Conservation (phyloP, 2,797 vertebrate genomes). For the Champsocephalus gunnari region DNA sequence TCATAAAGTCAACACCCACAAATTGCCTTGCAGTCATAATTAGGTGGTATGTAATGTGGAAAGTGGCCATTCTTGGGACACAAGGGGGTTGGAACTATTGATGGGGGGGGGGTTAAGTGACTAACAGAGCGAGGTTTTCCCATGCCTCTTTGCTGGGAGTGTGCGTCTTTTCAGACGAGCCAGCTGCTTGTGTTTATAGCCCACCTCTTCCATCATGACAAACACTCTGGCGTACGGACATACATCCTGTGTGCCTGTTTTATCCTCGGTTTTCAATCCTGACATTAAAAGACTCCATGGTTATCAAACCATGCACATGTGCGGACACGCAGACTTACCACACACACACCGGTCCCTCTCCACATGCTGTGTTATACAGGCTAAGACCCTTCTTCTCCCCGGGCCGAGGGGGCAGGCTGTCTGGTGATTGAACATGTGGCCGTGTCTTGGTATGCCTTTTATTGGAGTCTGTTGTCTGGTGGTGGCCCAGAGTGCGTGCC, state of each 20-base stretch:
- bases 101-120: neutral
- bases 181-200: slow-evolving; percentile 66
- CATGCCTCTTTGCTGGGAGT: slow-evolving; percentile 14
- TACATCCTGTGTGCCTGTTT: slow-evolving; percentile 31
- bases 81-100: slow-evolving; percentile 22
- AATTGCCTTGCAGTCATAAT: slow-evolving; percentile 33
- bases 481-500: slow-evolving; percentile 21
- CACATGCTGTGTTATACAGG: slow-evolving; percentile 66
- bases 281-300: slow-evolving; percentile 38
- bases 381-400: slow-evolving; percentile 51
- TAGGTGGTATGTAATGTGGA: slow-evolving; percentile 48
- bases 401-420: slow-evolving; percentile 45
- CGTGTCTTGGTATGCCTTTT: slow-evolving; percentile 41
- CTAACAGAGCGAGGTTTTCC: slow-evolving; percentile 44
- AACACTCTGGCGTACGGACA: slow-evolving; percentile 16
- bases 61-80: slow-evolving; percentile 38
- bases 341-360: slow-evolving; percentile 7
- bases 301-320: slow-evolving; percentile 40
- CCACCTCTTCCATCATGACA: slow-evolving; percentile 57
- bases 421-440: slow-evolving; percentile 65
- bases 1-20: slow-evolving; percentile 46
- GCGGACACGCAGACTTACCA: slow-evolving; percentile 13
- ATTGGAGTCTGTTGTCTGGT: slow-evolving; percentile 12
- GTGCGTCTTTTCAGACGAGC: slow-evolving; percentile 2
- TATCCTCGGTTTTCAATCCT: slow-evolving; percentile 31